phyloP scores from a whole-genome alignment of 1,140 invertebrate genomes.

The Polypedilum vanderplanki region DNA sequence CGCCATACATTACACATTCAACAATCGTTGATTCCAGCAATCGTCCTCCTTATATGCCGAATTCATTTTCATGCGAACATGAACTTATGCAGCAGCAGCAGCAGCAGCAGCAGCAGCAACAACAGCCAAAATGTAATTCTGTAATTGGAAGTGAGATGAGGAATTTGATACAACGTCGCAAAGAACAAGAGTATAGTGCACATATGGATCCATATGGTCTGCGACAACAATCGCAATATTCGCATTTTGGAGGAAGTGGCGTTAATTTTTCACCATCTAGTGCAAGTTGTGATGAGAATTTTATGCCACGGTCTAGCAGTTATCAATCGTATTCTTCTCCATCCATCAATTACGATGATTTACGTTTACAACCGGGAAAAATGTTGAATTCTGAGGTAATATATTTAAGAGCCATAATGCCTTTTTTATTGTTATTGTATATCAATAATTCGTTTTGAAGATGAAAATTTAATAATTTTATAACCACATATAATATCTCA shows the following conservation, averaged over 20 bases:
- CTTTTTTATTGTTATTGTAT: too few species aligned
- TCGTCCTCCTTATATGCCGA: slow-evolving; percentile 31
- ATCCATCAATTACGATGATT: slow-evolving; percentile 43
- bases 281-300: neutral
- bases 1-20: neutral
- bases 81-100: slow-evolving; percentile 33
- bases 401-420: neutral
- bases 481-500: too few species aligned
- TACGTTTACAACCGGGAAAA: slow-evolving; percentile 48
- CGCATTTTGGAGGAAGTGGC: neutral
- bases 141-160: slow-evolving; percentile 43
- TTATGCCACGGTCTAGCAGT: neutral
- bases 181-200: slow-evolving; percentile 37
- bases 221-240: neutral
- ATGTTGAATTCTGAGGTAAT: slow-evolving; percentile 49
- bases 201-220: neutral
- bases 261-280: neutral
- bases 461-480: too few species aligned
- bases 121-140: slow-evolving; percentile 38
- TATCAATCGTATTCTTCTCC: slow-evolving; percentile 41
- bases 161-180: slow-evolving; percentile 36
- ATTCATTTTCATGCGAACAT: slow-evolving; percentile 39
- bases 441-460: too few species aligned
- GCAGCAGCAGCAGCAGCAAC: slow-evolving; percentile 35
- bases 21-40: slow-evolving; percentile 29